Percentiles rank a stretch among this genome's conserved stretches.
These are phyloP conservation scores for Andrena praecox DNA, from an alignment of 2,888 invertebrate species.

Conservation along the genomic window DNA sequence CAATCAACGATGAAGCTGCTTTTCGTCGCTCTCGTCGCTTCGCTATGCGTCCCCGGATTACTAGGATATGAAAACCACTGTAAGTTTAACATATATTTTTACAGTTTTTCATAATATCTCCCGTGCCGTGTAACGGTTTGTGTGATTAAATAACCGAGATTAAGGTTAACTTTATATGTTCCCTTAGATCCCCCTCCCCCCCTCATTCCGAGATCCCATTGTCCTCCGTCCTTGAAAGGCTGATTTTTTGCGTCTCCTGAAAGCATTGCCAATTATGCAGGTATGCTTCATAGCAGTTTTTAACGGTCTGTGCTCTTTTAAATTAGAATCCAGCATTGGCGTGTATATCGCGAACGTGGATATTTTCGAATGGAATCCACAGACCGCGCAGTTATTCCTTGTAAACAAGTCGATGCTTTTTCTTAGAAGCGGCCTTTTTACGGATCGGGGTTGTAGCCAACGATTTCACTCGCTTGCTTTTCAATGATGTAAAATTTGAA, in stretches of 20 bases:
- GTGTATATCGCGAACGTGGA: neutral
- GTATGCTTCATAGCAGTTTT: neutral
- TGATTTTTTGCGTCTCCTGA: constrained; percentile 9
- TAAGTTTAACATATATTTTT: constrained; percentile 86
- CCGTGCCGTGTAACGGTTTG: neutral
- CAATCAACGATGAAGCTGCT: constrained; percentile 83
- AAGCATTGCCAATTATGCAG: neutral
- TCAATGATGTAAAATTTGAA: neutral
- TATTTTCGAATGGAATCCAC: neutral
- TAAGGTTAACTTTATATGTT: constrained; percentile 26
- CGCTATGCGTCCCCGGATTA: constrained; percentile 85
- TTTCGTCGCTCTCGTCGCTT: constrained; percentile 86
- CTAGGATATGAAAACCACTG: constrained; percentile 87
- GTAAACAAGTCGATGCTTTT: constrained; percentile 13
- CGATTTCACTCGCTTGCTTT: neutral
- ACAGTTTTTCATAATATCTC: constrained; percentile 1
- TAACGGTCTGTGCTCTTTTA: neutral
- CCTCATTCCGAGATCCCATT: neutral
- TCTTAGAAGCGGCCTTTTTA: neutral
- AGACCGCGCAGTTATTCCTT: neutral
- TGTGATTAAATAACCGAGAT: neutral
- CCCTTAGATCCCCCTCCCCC: neutral
- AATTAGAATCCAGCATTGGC: neutral
- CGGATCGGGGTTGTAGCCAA: neutral
- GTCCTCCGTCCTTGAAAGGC: constrained; percentile 22